Evolutionary conservation across 2,113 vertebrate species (phyloP), one percentile per base, ranked within the genome.

Genomic region (Chinchilla lanigera): DNA sequence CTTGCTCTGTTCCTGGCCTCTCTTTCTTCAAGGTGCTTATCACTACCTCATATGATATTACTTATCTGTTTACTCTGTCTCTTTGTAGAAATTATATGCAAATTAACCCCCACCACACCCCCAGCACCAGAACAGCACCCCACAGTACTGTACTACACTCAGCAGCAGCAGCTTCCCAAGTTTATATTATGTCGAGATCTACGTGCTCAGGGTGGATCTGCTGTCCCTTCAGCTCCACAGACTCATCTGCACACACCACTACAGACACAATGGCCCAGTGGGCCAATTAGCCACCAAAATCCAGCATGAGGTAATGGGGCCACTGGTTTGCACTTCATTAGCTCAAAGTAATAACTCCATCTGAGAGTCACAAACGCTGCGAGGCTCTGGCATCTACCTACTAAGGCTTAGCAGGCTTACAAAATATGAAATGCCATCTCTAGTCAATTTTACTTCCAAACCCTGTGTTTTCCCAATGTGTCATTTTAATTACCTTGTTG

Each of bases 271-370:
- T 5, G 73, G 81, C 96, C 93, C 92, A 80, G 56, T 16, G 93
- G 97, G 84, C 95, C 97, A 95, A 96, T 89, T 75, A 97, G 61
- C 67, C n/a, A 16, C 0, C 11, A 84, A 92, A 52, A 75, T 24
- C 24, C 10, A 87, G 80, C 54, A 44, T 77, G 94, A 95, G 86
- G 47, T 93, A 92, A 97, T 54, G 38, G 87, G 65, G 89, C 63
- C 50, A 30, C 52, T 41, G 81, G 77, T 81, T 80, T n/a, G 9
- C 52, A 75, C 60, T 94, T 96, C 95, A 65, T 95, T 95, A 96
- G 83, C 81, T 88, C 86, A 84, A 41, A 89, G 86, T 30, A 81
- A 65, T n/a, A 91, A 67, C 92, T 91, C 81, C 75, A 94, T 12
- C 3, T 12, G n/a, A 91, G 61, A 81, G 54, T 93, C 85, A 80